A percentile compares a stretch with the other conserved stretches of the same genome.
These are phyloP conservation scores for Scyliorhinus canicula DNA, from an alignment of 2,797 vertebrate species.

Conservation along the genomic window DNA sequence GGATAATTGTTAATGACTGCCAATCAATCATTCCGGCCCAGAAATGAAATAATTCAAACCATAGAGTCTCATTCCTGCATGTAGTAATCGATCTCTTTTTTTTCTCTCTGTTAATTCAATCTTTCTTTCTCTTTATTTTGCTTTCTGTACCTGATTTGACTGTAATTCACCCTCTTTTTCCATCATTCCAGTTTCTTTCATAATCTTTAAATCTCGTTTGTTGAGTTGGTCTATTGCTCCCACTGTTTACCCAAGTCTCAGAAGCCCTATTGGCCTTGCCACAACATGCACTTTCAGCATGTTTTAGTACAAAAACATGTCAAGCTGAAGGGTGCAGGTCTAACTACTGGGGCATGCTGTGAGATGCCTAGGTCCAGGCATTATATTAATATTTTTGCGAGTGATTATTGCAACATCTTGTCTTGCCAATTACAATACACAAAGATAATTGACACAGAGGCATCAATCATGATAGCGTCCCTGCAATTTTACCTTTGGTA, in stretches of 20 bases:
- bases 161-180: neutral
- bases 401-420: neutral
- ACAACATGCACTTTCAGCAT: neutral
- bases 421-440: neutral
- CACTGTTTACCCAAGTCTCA: neutral
- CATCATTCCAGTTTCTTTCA: neutral
- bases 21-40: neutral
- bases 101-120: neutral
- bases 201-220: neutral
- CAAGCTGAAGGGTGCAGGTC: neutral
- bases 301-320: neutral
- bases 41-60: neutral
- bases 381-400: neutral
- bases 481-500: neutral
- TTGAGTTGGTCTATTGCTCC: neutral
- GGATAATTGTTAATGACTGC: neutral
- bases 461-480: neutral
- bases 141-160: neutral
- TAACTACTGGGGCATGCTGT: neutral
- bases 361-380: neutral
- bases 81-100: neutral
- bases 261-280: neutral
- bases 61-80: neutral
- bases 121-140: neutral
- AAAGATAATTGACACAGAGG: neutral